Base-by-base conservation (phyloP, 2,888 invertebrate species). In the Allygus modestus region DNA sequence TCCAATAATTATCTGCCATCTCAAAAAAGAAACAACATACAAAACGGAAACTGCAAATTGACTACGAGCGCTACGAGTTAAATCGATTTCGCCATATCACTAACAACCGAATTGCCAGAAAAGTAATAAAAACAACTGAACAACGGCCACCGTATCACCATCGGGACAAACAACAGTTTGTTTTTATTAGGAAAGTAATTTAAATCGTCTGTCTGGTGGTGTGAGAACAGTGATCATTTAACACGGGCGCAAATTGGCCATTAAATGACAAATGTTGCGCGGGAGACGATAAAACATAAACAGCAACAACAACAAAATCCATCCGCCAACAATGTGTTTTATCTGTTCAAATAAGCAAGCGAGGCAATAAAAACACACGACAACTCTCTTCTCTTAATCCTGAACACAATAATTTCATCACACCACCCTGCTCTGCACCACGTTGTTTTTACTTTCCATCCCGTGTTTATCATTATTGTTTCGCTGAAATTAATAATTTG, bases 151-250 rank as follows among this genome's bases (percentile, higher is more conserved):
- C 28, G 65, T 65, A 65, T 65, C 65, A 28, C 65, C 65, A 41
- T 33, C 37, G 33, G 71, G 71, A 41, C 71, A 37, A 71, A 71
- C 71, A 71, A 37, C 71, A 20, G 71, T 33, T 71, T 71, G 71
- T 71, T 71, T 71, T 71, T 71, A 41, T 71, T 71, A 41, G 37
- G 71, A 71, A 71, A 71, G 71, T 71, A 71, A 71, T 71, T 71
- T 41, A 71, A 71, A 71, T 71, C 41, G 71, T 20, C 71, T n/a
- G 41, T 41, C 23, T n/a, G 37, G 1, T 15, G 71, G 71, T 23
- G 71, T 41, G 71, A 41, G 71, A 33, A 37, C 69, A 37, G 37
- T 12, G 23, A 71, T 41, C 71, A 23, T 41, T 71, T 71, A 71
- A 41, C 71, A 71, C 23, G 71, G 20, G 33, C 71, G 41, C 33